Evolutionary conservation across 2,888 invertebrate genomes (phyloP).

Genomic region (Frankliniella fusca): DNA sequence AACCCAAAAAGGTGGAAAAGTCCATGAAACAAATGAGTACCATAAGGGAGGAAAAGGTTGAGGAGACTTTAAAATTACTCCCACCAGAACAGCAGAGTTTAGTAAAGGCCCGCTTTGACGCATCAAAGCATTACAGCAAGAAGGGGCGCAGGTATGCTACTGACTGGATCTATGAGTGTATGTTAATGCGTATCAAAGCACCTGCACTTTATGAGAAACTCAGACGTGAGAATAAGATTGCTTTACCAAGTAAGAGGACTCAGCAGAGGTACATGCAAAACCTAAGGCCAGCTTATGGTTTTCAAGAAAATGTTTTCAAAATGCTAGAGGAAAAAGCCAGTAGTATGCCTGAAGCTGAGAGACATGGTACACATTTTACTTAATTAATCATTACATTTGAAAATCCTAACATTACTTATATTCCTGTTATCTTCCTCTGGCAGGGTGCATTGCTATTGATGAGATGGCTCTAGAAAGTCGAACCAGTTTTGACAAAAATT

Average conservation of each 20-base stretch:
- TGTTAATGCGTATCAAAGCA: slow-evolving; percentile 33
- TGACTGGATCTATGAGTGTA: slow-evolving; percentile 34
- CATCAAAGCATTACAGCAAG: slow-evolving; percentile 33
- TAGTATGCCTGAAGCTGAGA: background rate
- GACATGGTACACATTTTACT: background rate
- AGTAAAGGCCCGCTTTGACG: slow-evolving; percentile 30
- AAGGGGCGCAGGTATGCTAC: slow-evolving; percentile 34
- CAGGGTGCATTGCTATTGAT: background rate
- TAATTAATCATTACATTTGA: background rate
- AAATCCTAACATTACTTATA: background rate
- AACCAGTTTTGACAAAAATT: background rate
- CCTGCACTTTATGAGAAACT: slow-evolving; percentile 32
- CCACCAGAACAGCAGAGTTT: background rate
- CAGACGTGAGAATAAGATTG: slow-evolving; percentile 30
- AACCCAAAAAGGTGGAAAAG: too few relatives aligned
- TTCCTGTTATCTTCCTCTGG: background rate
- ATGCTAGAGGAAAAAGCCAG: too few relatives aligned
- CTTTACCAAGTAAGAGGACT: background rate
- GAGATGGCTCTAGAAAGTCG: background rate
- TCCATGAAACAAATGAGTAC: too few relatives aligned
- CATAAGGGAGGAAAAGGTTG: too few relatives aligned
- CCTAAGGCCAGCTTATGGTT: too few relatives aligned
- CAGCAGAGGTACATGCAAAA: too few relatives aligned
- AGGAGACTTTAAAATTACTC: background rate
- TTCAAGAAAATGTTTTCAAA: too few relatives aligned